Percentiles rank a stretch among this genome's conserved stretches.
Evolutionary conservation across 2,113 vertebrate genomes (phyloP).

Genomic region (Vimba vimba): DNA sequence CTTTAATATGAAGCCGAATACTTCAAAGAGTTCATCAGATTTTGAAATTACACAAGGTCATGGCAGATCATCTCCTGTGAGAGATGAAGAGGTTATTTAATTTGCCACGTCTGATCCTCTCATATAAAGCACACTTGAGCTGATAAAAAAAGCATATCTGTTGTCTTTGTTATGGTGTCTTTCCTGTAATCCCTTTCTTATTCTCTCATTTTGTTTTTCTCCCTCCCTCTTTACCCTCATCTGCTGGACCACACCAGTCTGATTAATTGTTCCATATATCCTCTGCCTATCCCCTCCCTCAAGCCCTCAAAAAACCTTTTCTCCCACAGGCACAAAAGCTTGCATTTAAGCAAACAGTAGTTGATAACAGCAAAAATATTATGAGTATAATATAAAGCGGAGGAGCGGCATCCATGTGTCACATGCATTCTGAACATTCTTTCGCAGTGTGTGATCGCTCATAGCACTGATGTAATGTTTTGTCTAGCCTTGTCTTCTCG

Average conservation of each 20-base stretch:
- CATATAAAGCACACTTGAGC: constrained; percentile 28
- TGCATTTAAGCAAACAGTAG: constrained; percentile 20
- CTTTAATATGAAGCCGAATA: constrained; percentile 17
- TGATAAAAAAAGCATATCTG: not conserved
- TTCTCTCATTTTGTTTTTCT: constrained; percentile 22
- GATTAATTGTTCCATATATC: constrained; percentile 68
- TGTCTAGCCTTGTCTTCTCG: constrained; percentile 34
- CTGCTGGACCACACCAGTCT: constrained; percentile 60
- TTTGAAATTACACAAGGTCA: constrained; percentile 13
- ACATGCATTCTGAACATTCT: constrained; percentile 7
- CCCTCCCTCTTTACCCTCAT: constrained; percentile 3
- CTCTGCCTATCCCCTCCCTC: constrained; percentile 58
- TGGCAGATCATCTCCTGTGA: not conserved
- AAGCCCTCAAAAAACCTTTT: constrained; percentile 55
- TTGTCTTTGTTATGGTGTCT: constrained; percentile 29
- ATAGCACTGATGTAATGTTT: constrained; percentile 26
- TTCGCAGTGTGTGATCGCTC: constrained; percentile 11
- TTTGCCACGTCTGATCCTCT: constrained; percentile 29
- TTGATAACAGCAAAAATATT: not conserved
- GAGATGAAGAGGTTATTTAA: constrained; percentile 22
- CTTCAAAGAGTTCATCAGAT: constrained; percentile 20
- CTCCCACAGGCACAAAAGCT: constrained; percentile 20
- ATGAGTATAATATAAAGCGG: not conserved
- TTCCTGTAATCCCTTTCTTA: constrained; percentile 44
- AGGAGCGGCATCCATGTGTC: not conserved